These are phyloP conservation scores for Silurus meridionalis DNA, from an alignment of 2,113 vertebrate genomes.

Conservation along the genomic window DNA sequence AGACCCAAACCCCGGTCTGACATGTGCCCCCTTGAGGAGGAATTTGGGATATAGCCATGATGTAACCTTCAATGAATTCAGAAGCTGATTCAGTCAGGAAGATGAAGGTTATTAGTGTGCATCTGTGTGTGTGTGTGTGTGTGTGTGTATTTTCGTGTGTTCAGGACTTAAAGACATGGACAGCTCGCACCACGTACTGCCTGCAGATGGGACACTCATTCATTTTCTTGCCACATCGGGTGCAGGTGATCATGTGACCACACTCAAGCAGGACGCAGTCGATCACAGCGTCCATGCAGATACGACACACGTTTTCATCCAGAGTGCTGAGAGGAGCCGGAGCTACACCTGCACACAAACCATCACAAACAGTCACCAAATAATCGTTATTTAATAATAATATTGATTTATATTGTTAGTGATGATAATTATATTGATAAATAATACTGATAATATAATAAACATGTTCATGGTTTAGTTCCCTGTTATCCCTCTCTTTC, in stretches of 20 bases:
- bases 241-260: constrained; percentile 98
- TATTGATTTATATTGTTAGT: no score
- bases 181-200: constrained; percentile 94
- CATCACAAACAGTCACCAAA: no score
- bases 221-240: constrained; percentile 97
- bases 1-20: neutral
- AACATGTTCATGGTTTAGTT: no score
- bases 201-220: constrained; percentile 98
- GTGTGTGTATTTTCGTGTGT: constrained; percentile 5
- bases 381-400: no score
- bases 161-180: constrained; percentile 96
- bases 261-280: constrained; percentile 97
- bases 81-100: constrained; percentile 15
- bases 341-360: constrained; percentile 48
- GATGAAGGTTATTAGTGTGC: neutral
- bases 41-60: neutral
- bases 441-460: no score
- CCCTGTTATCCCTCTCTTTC: no score
- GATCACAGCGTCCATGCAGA: constrained; percentile 97
- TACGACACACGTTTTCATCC: constrained; percentile 91
- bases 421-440: no score
- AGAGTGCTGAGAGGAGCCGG: constrained; percentile 79
- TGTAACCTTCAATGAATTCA: neutral
- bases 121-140: constrained; percentile 22
- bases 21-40: neutral